phyloP scores from a whole-genome alignment of 2,888 invertebrate genomes.

The Hyposoter didymator region DNA sequence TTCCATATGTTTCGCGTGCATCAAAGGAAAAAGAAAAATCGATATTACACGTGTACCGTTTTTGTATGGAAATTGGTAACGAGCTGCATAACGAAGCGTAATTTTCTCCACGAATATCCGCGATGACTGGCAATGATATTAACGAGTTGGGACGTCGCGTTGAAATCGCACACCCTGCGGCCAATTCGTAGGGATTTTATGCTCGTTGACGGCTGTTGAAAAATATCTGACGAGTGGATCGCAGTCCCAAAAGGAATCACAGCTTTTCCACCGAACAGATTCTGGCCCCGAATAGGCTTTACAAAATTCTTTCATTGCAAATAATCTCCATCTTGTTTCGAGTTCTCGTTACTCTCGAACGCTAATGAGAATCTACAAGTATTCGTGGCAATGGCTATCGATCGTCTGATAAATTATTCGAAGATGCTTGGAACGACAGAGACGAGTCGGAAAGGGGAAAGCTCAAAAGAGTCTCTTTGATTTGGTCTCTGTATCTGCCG shows the following conservation, averaged over 20 bases:
- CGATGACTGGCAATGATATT: neutral
- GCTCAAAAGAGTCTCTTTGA: slow-evolving; percentile 53
- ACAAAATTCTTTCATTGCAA: neutral
- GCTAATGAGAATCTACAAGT: slow-evolving; percentile 42
- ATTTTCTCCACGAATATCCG: neutral
- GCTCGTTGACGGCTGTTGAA: neutral
- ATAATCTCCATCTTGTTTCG: neutral
- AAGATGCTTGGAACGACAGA: slow-evolving; percentile 7
- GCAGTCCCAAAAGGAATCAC: neutral
- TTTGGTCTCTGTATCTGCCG: slow-evolving; percentile 35
- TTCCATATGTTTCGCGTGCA: neutral
- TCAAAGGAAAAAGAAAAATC: neutral
- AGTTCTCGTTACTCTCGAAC: slow-evolving; percentile 14
- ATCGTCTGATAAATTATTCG: slow-evolving; percentile 60
- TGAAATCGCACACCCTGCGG: neutral
- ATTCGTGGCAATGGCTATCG: slow-evolving; percentile 31
- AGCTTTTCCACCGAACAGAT: neutral
- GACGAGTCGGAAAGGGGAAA: neutral
- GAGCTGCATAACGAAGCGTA: neutral
- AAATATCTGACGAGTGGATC: neutral
- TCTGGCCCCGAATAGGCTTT: neutral
- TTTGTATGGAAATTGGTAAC: neutral
- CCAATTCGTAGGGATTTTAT: slow-evolving; percentile 4
- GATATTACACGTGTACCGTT: neutral
- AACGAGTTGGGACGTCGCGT: neutral